phyloP scores from a whole-genome alignment of 1,140 invertebrate genomes.

The Eriosoma lanigerum region DNA sequence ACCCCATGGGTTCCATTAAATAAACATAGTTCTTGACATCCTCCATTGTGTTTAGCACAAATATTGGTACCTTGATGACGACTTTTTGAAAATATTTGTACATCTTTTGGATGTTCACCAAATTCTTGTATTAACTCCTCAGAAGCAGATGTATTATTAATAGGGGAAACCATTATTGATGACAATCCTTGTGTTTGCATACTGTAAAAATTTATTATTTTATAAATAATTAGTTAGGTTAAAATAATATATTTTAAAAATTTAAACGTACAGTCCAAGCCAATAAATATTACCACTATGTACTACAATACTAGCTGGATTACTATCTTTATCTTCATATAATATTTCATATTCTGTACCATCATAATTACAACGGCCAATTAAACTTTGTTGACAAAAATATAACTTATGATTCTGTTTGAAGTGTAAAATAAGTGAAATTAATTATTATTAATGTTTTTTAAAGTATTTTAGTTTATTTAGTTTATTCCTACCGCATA shows the following conservation, averaged over 20 bases:
- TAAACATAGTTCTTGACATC: conserved; percentile 78
- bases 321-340: conserved; percentile 56
- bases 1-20: conserved; percentile 68
- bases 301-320: conserved; percentile 60
- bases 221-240: not conserved
- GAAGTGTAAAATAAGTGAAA: conserved; percentile 3
- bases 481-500: conserved; percentile 57
- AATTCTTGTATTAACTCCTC: conserved; percentile 64
- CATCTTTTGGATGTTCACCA: conserved; percentile 72
- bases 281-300: conserved; percentile 62
- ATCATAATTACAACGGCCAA: conserved; percentile 63
- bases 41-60: conserved; percentile 73
- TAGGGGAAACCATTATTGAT: conserved; percentile 62
- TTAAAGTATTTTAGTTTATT: not conserved
- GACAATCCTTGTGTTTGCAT: conserved; percentile 30
- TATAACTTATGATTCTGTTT: conserved; percentile 67
- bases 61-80: conserved; percentile 66
- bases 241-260: conserved; percentile 15
- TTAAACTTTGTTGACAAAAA: conserved; percentile 77
- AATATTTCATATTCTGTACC: conserved; percentile 59
- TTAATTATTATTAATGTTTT: conserved; percentile 52
- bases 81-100: conserved; percentile 63
- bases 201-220: conserved; percentile 41
- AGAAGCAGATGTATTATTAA: conserved; percentile 64
- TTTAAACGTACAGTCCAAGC: conserved; percentile 62